phyloP scores from a whole-genome alignment of 53 echinoderm and acorn worm species.

The Hippasteria phrygiana region DNA sequence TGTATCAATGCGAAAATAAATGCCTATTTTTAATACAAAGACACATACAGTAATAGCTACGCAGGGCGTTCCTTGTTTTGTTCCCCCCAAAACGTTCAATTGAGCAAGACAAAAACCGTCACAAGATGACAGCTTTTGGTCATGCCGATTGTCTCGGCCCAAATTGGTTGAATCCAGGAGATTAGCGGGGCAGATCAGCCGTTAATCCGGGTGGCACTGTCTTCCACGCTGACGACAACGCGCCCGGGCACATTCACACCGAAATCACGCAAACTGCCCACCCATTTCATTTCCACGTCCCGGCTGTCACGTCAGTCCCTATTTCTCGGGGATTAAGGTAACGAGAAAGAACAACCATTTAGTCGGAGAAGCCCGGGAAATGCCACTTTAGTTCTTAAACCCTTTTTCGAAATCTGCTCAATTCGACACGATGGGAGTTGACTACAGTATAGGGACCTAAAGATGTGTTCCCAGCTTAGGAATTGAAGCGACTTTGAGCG shows the following conservation, averaged over 20 bases:
- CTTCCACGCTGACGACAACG: constrained; percentile 20
- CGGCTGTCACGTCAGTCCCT: constrained; percentile 24
- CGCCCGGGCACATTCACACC: constrained; percentile 3
- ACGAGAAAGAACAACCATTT: constrained; percentile 6
- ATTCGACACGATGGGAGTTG: neutral
- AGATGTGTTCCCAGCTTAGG: neutral
- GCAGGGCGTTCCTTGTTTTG: neutral
- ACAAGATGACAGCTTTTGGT: neutral
- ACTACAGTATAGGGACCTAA: neutral
- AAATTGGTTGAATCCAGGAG: neutral
- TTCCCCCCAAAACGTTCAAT: neutral
- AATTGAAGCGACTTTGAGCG: neutral
- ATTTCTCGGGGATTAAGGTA: constrained; percentile 31
- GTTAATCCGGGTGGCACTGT: neutral
- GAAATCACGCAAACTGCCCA: neutral
- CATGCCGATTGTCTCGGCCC: neutral
- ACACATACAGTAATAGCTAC: neutral
- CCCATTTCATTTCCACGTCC: constrained; percentile 41
- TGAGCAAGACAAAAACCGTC: neutral
- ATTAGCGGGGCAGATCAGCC: constrained; percentile 19
- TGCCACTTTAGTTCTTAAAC: constrained; percentile 1
- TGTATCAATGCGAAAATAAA: neutral
- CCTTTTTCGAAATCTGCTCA: neutral
- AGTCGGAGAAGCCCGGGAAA: neutral
- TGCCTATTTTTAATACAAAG: neutral